Conservation (phyloP, 1,140 invertebrate species). For the Ectropis grisescens region DNA sequence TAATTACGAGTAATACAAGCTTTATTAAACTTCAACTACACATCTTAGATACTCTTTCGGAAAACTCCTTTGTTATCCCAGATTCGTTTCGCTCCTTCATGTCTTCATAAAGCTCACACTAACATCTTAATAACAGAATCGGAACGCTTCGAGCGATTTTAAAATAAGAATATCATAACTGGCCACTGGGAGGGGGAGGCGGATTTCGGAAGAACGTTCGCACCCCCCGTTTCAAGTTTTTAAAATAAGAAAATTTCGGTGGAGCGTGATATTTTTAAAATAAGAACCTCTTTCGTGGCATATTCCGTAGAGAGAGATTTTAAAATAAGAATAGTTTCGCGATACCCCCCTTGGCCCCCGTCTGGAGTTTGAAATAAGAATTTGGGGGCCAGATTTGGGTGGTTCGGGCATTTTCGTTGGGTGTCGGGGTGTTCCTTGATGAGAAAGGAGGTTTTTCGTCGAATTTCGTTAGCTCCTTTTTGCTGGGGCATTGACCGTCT, state of each 20-base stretch:
- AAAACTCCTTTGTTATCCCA: constrained; percentile 38
- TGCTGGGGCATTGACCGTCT: constrained; percentile 46
- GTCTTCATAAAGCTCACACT: constrained; percentile 46
- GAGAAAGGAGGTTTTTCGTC: constrained; percentile 62
- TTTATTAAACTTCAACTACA: no score
- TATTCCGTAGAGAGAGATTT: constrained; percentile 68
- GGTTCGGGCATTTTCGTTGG: constrained; percentile 47
- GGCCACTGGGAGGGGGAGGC: constrained; percentile 39
- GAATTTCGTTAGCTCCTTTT: constrained; percentile 50
- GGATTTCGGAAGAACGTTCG: constrained; percentile 61
- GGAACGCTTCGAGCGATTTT: constrained; percentile 57
- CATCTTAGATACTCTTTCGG: constrained; percentile 11
- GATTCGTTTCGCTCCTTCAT: constrained; percentile 20
- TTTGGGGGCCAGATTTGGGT: constrained; percentile 54
- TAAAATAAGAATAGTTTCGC: constrained; percentile 70
- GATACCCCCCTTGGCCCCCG: constrained; percentile 39
- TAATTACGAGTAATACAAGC: constrained; percentile 4
- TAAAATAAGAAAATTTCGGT: constrained; percentile 67
- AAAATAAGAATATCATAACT: constrained; percentile 67
- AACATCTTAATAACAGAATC: constrained; percentile 59
- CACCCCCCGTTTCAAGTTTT: constrained; percentile 49
- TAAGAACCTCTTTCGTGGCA: constrained; percentile 65
- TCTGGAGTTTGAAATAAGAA: constrained; percentile 68
- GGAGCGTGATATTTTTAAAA: constrained; percentile 68
- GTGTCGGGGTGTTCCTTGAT: constrained; percentile 57